phyloP scores from a whole-genome alignment of 2,113 vertebrate species.

The Cyprinodon brontotheroides region DNA sequence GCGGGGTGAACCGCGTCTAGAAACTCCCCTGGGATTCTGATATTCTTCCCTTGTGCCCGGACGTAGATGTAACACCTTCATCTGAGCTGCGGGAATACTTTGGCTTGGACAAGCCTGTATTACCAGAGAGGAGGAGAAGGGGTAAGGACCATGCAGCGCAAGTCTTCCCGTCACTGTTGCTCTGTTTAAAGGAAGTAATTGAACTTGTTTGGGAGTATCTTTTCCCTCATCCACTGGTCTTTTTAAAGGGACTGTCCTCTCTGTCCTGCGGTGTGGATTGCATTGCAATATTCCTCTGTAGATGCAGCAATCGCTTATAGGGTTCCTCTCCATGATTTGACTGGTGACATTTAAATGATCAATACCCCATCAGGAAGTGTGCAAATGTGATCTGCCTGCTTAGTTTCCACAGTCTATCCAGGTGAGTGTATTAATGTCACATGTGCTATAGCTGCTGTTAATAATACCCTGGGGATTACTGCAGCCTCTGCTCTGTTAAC shows the following conservation, averaged over 20 bases:
- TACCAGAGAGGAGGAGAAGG: conserved; percentile 32
- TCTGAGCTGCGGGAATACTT: conserved; percentile 41
- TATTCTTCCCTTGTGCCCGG: conserved; percentile 12
- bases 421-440: conserved; percentile 60
- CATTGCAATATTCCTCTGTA: conserved; percentile 34
- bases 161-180: conserved; percentile 39
- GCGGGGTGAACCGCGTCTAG: conserved; percentile 45
- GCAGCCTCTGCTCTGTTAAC: conserved; percentile 67
- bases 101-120: conserved; percentile 58
- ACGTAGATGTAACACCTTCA: conserved; percentile 54
- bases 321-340: conserved; percentile 1
- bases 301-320: conserved; percentile 38
- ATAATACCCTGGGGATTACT: conserved; percentile 56
- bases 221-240: conserved; percentile 70
- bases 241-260: conserved; percentile 43
- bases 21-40: conserved; percentile 28
- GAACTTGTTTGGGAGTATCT: conserved; percentile 78
- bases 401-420: conserved; percentile 34
- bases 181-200: conserved; percentile 60
- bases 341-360: conserved; percentile 30
- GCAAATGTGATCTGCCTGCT: conserved; percentile 12
- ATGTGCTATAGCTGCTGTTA: conserved; percentile 36
- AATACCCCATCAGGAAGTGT: conserved; percentile 1
- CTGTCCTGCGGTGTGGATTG: conserved; percentile 38
- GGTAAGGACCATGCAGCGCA: conserved; percentile 56